These are phyloP conservation scores for Cynopterus sphinx DNA, from an alignment of 2,797 vertebrate species.

Conservation along the genomic window DNA sequence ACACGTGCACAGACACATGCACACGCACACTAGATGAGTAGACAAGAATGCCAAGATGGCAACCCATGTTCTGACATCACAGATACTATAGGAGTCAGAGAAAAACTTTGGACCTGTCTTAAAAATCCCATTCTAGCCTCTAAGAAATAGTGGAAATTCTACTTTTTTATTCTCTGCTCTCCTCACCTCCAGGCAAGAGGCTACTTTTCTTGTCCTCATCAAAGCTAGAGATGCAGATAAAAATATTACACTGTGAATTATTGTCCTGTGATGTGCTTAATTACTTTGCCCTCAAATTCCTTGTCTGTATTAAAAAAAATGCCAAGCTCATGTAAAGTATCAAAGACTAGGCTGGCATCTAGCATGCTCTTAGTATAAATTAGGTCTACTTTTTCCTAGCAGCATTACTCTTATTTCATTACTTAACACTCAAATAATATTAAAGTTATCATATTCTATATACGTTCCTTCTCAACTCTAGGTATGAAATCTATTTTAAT, in stretches of 20 bases:
- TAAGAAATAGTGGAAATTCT: not conserved
- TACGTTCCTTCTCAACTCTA: not conserved
- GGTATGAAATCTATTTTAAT: not conserved
- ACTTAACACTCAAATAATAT: not conserved
- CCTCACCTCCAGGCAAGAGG: not conserved
- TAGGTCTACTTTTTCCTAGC: not conserved
- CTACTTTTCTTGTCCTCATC: not conserved
- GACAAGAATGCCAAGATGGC: not conserved
- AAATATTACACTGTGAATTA: not conserved
- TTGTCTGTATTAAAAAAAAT: not conserved
- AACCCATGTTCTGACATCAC: not conserved
- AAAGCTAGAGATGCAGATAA: not conserved
- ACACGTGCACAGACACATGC: not conserved
- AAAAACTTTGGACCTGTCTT: not conserved
- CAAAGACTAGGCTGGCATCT: not conserved
- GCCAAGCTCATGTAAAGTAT: not conserved
- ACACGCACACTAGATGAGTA: not conserved
- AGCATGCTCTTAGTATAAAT: not conserved
- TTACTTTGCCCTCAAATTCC: not conserved
- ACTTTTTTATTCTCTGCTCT: not conserved
- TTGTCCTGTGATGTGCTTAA: not conserved
- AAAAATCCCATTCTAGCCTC: not conserved
- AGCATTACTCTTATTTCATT: not conserved
- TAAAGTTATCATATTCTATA: not conserved
- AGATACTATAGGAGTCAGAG: not conserved